Evolutionary conservation across 2,113 vertebrate species (phyloP), one percentile per base, ranked within the genome.

Genomic region (Psettodes erumei): DNA sequence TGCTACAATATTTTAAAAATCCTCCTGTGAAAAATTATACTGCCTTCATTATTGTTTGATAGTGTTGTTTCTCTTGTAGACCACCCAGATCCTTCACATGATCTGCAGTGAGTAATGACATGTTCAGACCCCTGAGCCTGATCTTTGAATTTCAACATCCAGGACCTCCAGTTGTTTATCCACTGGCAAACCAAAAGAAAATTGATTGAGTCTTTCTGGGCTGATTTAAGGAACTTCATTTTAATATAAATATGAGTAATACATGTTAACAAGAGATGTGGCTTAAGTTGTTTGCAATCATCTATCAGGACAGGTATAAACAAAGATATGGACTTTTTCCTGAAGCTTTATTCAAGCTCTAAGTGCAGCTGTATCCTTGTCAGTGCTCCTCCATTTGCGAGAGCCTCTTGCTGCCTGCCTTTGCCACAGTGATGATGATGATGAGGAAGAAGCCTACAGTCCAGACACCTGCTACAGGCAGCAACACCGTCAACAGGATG

Each of bases 401-500:
- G 1, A 85, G 25, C 76, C 84, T 81, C 72, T 69, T 87, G 54
- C 77, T 86, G 66, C 86, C 88, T 6, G 87, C 86, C 51, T 91
- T 94, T 53, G 88, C 89, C 32, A 94, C 82, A 1, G 71, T 70
- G 60, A 93, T 86, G 69, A 94, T 77, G 77, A 92, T 23, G 47
- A 92, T 19, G 50, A 94, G 60, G 79, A 95, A 91, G 69, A 92
- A 63, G 45, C 90, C 88, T 19, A 92, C 28, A 4, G 70, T 81
- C 89, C 91, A 94, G 45, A 93, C 70, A 2, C 32, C 81, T 4
- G 71, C 88, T 35, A 93, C 78, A 8, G 92, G 89, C 35, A 94
- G 75, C 18, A 87, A 75, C 79, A 92, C 84, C 0, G 58, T 50
- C 6, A 40, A 59, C 74, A 93, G 32, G 0, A 90, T 7, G 32